phyloP scores from a whole-genome alignment of 2,797 vertebrate genomes.

The Aselliscus stoliczkanus region DNA sequence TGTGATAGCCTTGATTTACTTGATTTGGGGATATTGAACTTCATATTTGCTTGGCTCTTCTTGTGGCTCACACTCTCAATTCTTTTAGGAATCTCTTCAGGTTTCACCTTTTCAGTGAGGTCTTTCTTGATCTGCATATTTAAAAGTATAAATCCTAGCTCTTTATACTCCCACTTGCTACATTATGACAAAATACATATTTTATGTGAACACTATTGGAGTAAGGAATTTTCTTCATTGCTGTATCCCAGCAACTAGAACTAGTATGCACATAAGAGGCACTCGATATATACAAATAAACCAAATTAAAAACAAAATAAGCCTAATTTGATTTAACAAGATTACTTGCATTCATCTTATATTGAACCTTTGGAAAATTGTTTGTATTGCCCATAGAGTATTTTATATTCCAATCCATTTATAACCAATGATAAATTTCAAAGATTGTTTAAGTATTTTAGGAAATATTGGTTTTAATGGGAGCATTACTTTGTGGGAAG shows the following conservation, averaged over 20 bases:
- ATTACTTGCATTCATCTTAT: background rate
- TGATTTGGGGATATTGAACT: background rate
- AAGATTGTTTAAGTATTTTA: constrained; percentile 37
- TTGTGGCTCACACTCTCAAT: background rate
- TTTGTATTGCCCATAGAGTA: constrained; percentile 1
- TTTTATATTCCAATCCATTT: constrained; percentile 36
- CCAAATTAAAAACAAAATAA: background rate
- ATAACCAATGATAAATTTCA: constrained; percentile 45
- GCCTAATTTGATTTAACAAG: constrained; percentile 17
- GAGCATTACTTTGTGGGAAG: constrained; percentile 25
- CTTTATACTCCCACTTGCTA: background rate
- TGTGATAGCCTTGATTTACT: background rate
- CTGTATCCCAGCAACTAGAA: background rate
- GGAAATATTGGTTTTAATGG: constrained; percentile 29
- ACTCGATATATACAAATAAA: background rate
- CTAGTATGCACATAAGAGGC: background rate
- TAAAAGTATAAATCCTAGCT: background rate
- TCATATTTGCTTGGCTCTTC: background rate
- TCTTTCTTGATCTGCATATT: background rate
- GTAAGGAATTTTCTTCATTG: background rate
- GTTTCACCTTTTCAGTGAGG: background rate
- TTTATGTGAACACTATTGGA: background rate
- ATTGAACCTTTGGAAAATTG: constrained; percentile 11
- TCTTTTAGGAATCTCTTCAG: background rate
- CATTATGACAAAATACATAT: background rate